Conservation (phyloP, 2,888 invertebrate species). For the Philopedon plagiatum region DNA sequence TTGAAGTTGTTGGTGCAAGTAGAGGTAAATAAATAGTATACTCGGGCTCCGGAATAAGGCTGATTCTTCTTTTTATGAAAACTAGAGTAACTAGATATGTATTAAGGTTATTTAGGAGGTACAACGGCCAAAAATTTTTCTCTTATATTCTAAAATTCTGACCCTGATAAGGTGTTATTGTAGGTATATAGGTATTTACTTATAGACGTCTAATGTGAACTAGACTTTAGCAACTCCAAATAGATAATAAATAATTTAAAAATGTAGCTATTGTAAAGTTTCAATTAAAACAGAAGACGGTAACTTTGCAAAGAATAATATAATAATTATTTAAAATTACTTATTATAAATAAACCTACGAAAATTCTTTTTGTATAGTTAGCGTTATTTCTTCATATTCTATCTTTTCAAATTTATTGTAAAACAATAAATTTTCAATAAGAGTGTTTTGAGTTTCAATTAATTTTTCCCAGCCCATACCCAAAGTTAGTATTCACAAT, state of each 20-base stretch:
- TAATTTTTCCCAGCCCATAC: neutral
- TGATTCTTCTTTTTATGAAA: neutral
- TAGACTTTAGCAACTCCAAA: constrained; percentile 34
- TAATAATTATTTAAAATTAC: constrained; percentile 24
- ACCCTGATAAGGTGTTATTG: constrained; percentile 35
- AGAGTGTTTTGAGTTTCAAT: constrained; percentile 33
- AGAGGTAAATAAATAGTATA: neutral
- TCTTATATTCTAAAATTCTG: constrained; percentile 43
- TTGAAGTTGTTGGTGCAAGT: no score
- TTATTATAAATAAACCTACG: constrained; percentile 20
- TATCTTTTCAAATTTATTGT: constrained; percentile 53
- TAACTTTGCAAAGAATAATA: constrained; percentile 26
- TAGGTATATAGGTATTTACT: constrained; percentile 25
- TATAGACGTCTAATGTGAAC: constrained; percentile 29
- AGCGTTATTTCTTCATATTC: constrained; percentile 52
- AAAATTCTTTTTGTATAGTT: constrained; percentile 51
- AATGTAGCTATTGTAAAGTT: constrained; percentile 43
- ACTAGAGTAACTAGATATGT: constrained; percentile 6
- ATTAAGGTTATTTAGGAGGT: constrained; percentile 21
- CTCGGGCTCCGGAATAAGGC: neutral
- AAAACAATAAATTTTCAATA: constrained; percentile 55
- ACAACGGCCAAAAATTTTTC: constrained; percentile 39
- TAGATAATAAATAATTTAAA: constrained; percentile 33
- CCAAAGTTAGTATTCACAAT: no score
- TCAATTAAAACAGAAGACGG: constrained; percentile 30